A percentile compares a stretch with the other conserved stretches of the same genome.
Evolutionary conservation across 2,888 invertebrate species (phyloP).

Genomic region (Galerucella pusilla): DNA sequence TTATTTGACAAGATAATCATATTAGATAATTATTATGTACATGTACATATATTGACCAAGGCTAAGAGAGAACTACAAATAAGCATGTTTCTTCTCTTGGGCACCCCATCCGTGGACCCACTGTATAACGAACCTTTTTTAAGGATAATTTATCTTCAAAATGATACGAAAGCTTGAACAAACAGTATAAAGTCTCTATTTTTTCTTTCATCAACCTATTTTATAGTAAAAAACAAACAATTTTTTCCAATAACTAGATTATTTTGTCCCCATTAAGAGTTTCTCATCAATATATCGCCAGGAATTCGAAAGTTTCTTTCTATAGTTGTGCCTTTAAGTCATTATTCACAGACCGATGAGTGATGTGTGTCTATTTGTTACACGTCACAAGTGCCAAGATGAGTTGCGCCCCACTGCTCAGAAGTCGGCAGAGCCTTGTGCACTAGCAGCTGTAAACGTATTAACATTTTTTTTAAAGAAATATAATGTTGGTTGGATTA

Average conservation of each 20-base stretch:
- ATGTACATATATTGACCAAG: too few relatives aligned
- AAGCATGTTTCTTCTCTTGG: too few relatives aligned
- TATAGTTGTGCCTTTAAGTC: constrained; percentile 25
- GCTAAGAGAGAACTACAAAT: too few relatives aligned
- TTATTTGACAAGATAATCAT: too few relatives aligned
- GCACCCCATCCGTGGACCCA: too few relatives aligned
- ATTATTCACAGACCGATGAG: constrained; percentile 62
- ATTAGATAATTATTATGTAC: too few relatives aligned
- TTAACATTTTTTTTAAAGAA: constrained; percentile 11
- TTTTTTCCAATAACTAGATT: background rate
- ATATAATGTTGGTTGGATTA: background rate
- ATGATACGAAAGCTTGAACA: too few relatives aligned
- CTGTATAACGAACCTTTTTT: too few relatives aligned
- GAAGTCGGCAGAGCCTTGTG: constrained; percentile 60
- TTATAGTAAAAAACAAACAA: background rate
- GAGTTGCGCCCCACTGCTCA: constrained; percentile 61
- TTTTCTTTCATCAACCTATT: too few relatives aligned
- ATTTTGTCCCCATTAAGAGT: constrained; percentile 1
- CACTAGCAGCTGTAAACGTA: constrained; percentile 17
- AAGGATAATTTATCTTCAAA: too few relatives aligned
- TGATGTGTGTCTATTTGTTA: constrained; percentile 65
- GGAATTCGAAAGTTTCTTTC: constrained; percentile 21
- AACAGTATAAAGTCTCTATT: too few relatives aligned
- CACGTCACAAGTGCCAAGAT: constrained; percentile 63
- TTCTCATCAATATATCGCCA: constrained; percentile 13